phyloP scores from a whole-genome alignment of 2,113 vertebrate species.

The Urocolius indicus region DNA sequence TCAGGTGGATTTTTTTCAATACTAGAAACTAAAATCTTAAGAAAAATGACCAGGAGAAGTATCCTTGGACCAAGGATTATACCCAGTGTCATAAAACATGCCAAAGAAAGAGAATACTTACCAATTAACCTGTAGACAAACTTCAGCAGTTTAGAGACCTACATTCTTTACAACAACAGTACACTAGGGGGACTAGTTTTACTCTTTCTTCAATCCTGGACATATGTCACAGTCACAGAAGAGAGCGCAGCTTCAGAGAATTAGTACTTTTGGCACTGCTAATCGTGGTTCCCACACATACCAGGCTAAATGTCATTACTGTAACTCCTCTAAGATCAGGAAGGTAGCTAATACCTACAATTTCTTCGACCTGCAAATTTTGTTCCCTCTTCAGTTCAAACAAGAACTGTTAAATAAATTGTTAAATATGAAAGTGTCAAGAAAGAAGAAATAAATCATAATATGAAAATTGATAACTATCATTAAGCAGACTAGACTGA shows the following conservation, averaged over 20 bases:
- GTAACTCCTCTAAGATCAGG: background rate
- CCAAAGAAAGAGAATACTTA: background rate
- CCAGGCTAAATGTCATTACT: background rate
- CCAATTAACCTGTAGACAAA: background rate
- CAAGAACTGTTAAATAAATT: background rate
- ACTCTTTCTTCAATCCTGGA: background rate
- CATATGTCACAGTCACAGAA: background rate
- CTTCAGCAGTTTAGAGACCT: background rate
- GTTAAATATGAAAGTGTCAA: background rate
- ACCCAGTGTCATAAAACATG: background rate
- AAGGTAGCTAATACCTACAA: background rate
- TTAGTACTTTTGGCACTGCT: background rate
- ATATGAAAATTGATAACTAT: background rate
- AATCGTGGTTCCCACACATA: background rate
- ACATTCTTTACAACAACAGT: slow-evolving; percentile 41
- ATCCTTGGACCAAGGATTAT: background rate
- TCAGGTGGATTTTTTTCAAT: background rate
- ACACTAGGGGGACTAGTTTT: slow-evolving; percentile 68
- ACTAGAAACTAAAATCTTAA: background rate
- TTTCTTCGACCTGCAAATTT: background rate
- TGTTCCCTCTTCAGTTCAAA: background rate
- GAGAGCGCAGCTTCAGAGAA: background rate
- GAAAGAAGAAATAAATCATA: background rate
- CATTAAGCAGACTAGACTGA: background rate
- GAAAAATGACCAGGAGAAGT: background rate